Base-by-base conservation (phyloP, 1,140 invertebrate genomes). In the Diprion similis region DNA sequence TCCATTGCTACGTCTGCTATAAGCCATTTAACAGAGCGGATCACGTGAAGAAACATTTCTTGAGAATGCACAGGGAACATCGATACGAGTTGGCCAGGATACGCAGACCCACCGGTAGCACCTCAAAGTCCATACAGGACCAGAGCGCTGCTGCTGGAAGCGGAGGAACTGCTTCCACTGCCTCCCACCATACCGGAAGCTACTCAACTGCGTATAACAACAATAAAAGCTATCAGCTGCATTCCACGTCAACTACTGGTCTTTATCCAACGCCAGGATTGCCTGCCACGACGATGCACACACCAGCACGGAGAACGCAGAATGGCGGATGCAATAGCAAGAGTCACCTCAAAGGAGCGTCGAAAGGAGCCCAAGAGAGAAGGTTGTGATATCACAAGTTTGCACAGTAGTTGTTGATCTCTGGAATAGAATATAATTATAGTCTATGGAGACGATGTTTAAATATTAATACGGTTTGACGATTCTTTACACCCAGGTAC, bases 11-110 rank as follows among this genome's bases (percentile, higher is more conserved):
- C 82, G 92, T 96, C 10, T 98, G 96, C 83, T 92, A 94, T 80
- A 96, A 97, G 83, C 94, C 96, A 81, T 98, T 98, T 87, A 97
- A 97, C 85, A 90, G 96, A 48, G 96, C 96, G n/a, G 96, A 98
- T 86, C 96, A 98, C 82, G 95, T 97, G 24, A 98, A 98, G 84
- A 98, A 98, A 81, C 96, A 98, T 84, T 97, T 97, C 83, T 88
- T 96, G 51, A 89, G 96, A 69, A 97, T 97, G 94, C 96, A 97
- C 80, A 90, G 94, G 8, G 96, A 97, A 75, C 92, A 94, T 81
- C 91, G 91, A 0, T 97, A 97, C 82, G 95, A 96, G 77, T 89
- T 96, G n/a, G 94, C 95, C 78, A 91, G 93, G 80, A 96, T 96
- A 77, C 88, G 93, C 72, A 89, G 91, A 73, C 82, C 79, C 0